Percentiles rank a stretch among this genome's conserved stretches.
These are phyloP conservation scores for Lepidotrigona ventralis DNA, from an alignment of 1,140 invertebrate species.

Conservation along the genomic window DNA sequence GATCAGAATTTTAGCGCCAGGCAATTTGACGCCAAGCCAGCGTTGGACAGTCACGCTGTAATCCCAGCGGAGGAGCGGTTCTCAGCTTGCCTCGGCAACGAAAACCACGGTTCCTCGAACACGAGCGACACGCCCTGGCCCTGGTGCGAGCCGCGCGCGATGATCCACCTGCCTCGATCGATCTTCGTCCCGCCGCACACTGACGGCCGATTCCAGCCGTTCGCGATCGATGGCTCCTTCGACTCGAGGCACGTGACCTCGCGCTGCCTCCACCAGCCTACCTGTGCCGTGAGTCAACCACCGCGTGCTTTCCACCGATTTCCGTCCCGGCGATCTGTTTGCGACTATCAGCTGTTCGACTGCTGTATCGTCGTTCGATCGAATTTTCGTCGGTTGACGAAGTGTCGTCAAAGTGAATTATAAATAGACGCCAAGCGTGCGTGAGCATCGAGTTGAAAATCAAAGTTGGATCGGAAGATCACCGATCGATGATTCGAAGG, in stretches of 20 bases:
- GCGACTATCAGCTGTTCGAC: neutral
- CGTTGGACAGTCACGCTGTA: neutral
- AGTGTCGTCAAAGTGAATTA: too few relatives aligned
- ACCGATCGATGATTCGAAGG: too few relatives aligned
- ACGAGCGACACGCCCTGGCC: slow-evolving; percentile 38
- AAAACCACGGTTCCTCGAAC: slow-evolving; percentile 21
- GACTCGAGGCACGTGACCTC: slow-evolving; percentile 42
- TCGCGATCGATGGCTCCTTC: slow-evolving; percentile 48
- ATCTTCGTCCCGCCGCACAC: slow-evolving; percentile 43
- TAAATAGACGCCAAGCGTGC: too few relatives aligned
- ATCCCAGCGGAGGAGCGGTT: neutral
- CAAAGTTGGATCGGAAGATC: too few relatives aligned
- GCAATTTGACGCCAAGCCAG: neutral
- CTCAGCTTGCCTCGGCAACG: neutral
- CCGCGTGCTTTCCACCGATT: slow-evolving; percentile 19
- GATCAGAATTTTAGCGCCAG: neutral
- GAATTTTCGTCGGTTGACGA: neutral
- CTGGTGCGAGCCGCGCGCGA: slow-evolving; percentile 30
- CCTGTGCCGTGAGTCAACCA: slow-evolving; percentile 45
- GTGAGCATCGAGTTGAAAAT: too few relatives aligned
- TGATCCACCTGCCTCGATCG: slow-evolving; percentile 60
- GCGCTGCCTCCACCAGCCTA: slow-evolving; percentile 26
- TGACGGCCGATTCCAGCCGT: slow-evolving; percentile 35
- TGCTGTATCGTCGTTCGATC: neutral
- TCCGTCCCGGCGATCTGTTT: neutral